Evolutionary conservation across 2,113 vertebrate species (phyloP).

Genomic region (Pelobates fuscus): DNA sequence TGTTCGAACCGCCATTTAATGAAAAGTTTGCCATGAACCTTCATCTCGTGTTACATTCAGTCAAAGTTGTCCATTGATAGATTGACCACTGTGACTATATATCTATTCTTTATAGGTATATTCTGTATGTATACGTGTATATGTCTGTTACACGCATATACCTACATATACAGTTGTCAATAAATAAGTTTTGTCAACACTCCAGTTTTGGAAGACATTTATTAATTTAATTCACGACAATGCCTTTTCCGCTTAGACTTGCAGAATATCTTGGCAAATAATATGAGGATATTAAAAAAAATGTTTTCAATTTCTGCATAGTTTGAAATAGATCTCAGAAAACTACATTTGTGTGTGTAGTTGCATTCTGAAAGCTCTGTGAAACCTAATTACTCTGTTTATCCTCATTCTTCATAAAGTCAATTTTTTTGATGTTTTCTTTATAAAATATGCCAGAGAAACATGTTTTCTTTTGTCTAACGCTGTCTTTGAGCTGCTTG

Average conservation of each 20-base stretch:
- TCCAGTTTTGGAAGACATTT: too few relatives aligned
- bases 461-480: constrained; percentile 25
- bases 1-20: too few relatives aligned
- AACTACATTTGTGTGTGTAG: constrained; percentile 7
- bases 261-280: not conserved
- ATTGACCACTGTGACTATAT: too few relatives aligned
- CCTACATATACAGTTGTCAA: too few relatives aligned
- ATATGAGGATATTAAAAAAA: not conserved
- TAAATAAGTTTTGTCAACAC: too few relatives aligned
- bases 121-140: too few relatives aligned
- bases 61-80: too few relatives aligned
- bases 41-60: too few relatives aligned
- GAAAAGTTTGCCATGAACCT: too few relatives aligned
- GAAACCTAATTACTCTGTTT: constrained; percentile 25
- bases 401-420: constrained; percentile 21
- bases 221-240: not conserved
- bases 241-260: not conserved
- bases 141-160: too few relatives aligned
- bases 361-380: not conserved
- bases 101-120: too few relatives aligned
- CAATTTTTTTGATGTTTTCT: constrained; percentile 26
- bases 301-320: not conserved
- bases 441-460: constrained; percentile 26
- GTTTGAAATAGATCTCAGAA: constrained; percentile 10
- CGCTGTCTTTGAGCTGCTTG: not conserved